These are phyloP conservation scores for Oceanodroma tethys DNA, from an alignment of 2,113 vertebrate genomes.

Conservation along the genomic window DNA sequence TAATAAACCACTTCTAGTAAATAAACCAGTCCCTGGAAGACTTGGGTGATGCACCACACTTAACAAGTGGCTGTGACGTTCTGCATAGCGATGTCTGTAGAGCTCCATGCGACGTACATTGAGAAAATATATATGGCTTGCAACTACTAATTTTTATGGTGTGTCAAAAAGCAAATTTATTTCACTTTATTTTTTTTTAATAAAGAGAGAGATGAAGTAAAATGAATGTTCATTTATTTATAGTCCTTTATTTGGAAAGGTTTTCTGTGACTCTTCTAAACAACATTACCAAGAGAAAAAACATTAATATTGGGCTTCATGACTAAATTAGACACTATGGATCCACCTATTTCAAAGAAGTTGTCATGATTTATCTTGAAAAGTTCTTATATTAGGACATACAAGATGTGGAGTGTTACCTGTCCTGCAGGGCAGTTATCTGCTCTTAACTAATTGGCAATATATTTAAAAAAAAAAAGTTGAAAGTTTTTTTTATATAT, in stretches of 20 bases:
- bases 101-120: rapidly evolving
- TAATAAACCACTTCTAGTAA: background rate
- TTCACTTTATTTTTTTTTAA: background rate
- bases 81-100: background rate
- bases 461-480: background rate
- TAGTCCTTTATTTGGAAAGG: background rate
- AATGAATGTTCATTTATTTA: background rate
- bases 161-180: background rate
- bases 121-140: background rate
- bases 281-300: background rate
- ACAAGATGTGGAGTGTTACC: background rate
- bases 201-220: background rate
- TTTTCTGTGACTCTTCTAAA: background rate
- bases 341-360: background rate
- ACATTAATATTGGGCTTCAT: background rate
- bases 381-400: background rate
- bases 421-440: background rate
- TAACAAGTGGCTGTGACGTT: background rate
- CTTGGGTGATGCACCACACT: background rate
- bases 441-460: background rate
- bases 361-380: background rate
- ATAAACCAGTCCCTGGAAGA: background rate
- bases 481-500: no score
- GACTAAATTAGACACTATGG: background rate
- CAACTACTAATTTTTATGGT: background rate